A percentile compares a stretch with the other conserved stretches of the same genome.
Evolutionary conservation across 2,113 vertebrate genomes (phyloP).

Genomic region (Scortum barcoo): DNA sequence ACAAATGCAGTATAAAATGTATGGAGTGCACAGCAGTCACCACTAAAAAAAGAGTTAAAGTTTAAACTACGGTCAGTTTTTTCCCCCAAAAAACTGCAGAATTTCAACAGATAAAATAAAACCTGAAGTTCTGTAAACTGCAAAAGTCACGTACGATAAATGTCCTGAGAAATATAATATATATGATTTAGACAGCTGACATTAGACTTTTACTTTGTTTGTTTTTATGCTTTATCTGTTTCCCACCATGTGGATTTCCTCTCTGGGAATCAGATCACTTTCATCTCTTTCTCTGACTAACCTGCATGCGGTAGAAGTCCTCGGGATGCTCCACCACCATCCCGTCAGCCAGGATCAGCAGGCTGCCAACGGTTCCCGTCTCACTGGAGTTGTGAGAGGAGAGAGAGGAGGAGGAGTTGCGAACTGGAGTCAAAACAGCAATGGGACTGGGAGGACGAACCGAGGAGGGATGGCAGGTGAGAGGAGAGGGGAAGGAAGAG

Average conservation of each 20-base stretch:
- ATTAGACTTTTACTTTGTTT: neutral
- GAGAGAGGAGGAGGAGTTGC: constrained; percentile 93
- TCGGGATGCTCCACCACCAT: constrained; percentile 91
- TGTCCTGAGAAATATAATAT: no score
- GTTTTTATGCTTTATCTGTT: neutral
- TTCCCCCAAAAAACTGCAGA: no score
- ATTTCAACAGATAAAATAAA: no score
- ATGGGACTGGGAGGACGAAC: constrained; percentile 54
- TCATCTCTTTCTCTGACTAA: constrained; percentile 50
- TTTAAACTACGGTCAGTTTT: no score
- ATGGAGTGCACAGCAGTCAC: no score
- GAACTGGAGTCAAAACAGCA: constrained; percentile 88
- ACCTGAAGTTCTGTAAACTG: no score
- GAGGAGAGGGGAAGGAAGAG: neutral
- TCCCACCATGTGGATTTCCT: neutral
- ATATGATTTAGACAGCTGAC: no score
- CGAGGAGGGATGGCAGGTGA: neutral
- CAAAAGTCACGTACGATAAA: no score
- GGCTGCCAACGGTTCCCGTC: constrained; percentile 89
- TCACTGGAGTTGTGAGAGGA: constrained; percentile 94
- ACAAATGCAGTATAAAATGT: no score
- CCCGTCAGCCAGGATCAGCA: constrained; percentile 92
- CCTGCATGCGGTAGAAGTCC: constrained; percentile 98
- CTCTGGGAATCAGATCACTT: neutral
- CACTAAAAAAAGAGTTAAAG: no score